Percentiles rank a stretch among this genome's conserved stretches.
phyloP scores from a whole-genome alignment of 2,113 vertebrate genomes.

The Perca schrenkii region DNA sequence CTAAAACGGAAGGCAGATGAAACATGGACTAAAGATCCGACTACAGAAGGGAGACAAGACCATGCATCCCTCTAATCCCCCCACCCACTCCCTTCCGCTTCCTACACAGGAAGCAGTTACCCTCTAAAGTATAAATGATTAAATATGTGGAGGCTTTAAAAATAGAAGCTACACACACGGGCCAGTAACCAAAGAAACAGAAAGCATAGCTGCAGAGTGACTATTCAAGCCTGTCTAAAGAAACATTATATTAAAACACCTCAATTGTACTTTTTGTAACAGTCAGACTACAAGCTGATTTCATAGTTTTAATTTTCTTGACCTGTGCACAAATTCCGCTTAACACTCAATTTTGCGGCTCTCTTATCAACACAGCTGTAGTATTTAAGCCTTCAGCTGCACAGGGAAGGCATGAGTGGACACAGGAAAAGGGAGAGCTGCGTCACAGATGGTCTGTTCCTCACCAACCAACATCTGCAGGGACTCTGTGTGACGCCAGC shows the following conservation, averaged over 20 bases:
- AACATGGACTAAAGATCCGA: conserved; percentile 56
- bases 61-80: conserved; percentile 73
- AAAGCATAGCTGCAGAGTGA: conserved; percentile 7
- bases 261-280: conserved; percentile 6
- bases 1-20: conserved; percentile 62
- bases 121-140: conserved; percentile 79
- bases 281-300: background rate
- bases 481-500: conserved; percentile 42
- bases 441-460: conserved; percentile 29
- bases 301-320: conserved; percentile 21
- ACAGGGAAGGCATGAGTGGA: conserved; percentile 27
- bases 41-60: conserved; percentile 57
- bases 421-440: conserved; percentile 22
- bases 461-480: background rate
- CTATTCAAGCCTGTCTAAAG: background rate
- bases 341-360: background rate
- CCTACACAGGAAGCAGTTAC: conserved; percentile 78
- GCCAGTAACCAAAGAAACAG: conserved; percentile 20
- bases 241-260: conserved; percentile 19
- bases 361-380: conserved; percentile 45
- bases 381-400: conserved; percentile 14
- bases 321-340: conserved; percentile 31
- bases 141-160: conserved; percentile 76
- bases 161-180: conserved; percentile 63
- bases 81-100: conserved; percentile 74